Evolutionary conservation across 2,888 invertebrate genomes (phyloP), one percentile per base, ranked within the genome.

Genomic region (Ophraella communa): DNA sequence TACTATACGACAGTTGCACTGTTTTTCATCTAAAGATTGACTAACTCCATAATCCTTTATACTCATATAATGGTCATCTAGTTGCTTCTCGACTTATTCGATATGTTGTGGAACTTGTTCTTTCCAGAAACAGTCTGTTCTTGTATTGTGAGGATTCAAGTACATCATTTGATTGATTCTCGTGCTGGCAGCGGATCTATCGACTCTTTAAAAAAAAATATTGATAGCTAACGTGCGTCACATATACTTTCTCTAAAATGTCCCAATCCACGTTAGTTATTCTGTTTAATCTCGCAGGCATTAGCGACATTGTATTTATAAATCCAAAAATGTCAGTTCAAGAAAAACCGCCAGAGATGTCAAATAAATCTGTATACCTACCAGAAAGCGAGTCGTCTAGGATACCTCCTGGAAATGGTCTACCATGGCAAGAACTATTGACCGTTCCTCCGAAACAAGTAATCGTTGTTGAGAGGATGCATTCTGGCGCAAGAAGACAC

Each of bases 391-490:
- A 49, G 14, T 27, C 55, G 4, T 5, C 62, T 8, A 20, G 47
- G 20, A 20, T 49, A 5, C 45, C 30, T 20, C 11, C 35, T 5
- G 51, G 45, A 11, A 55, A 33, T n/a, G 24, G 55, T 17, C 45
- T 68, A 20, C 68, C 64, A 0, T 65, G 65, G 65, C 68, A 65
- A 20, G 65, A 65, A 55, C 56, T 68, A 3, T 49, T 68, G 3
- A 57, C 59, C 0, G 49, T 62, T 8, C 67, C 69, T 11, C 64
- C 69, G 10, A 65, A 70, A 56, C 66, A 71, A 42, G 62, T 66
- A 73, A 86, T 96, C 65, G 92, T 96, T 17, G 94, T 96, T 47
- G 96, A 96, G 79, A 86, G 95, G 63, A 95, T 96, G 93, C 94
- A 95, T 83, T 94, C 95, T 0, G 94, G 96, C 59, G 96, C 95